Conservation (phyloP, 2,797 vertebrate genomes). For the Pseudomugil gertrudae region DNA sequence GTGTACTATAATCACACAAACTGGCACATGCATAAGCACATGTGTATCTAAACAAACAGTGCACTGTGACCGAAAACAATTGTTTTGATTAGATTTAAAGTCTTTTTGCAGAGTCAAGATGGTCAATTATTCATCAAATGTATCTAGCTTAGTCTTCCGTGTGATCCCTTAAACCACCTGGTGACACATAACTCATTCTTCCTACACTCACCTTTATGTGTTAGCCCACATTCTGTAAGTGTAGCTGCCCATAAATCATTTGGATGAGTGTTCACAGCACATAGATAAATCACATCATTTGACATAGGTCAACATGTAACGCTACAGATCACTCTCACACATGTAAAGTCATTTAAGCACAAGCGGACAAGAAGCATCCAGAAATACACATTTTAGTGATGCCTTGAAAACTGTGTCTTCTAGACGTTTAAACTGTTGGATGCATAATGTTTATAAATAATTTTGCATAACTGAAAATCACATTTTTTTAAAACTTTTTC, state of each 20-base stretch:
- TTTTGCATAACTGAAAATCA: not conserved
- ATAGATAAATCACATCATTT: constrained; percentile 57
- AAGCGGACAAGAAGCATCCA: not conserved
- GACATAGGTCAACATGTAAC: constrained; percentile 44
- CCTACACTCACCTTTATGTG: constrained; percentile 52
- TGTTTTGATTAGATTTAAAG: constrained; percentile 43
- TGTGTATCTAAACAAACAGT: constrained; percentile 40
- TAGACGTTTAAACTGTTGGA: not conserved
- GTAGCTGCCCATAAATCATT: constrained; percentile 70
- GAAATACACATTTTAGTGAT: not conserved
- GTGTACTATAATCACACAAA: constrained; percentile 28
- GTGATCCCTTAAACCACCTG: constrained; percentile 52
- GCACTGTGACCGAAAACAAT: constrained; percentile 3
- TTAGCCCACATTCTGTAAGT: constrained; percentile 58
- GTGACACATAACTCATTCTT: constrained; percentile 50
- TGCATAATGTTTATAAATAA: not conserved
- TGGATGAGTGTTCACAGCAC: constrained; percentile 38
- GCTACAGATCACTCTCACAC: constrained; percentile 37
- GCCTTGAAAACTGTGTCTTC: not conserved
- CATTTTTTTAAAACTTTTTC: not conserved
- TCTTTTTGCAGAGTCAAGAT: constrained; percentile 28
- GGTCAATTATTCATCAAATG: constrained; percentile 47
- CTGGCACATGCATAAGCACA: constrained; percentile 18
- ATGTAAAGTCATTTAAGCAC: not conserved
- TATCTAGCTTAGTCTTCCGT: constrained; percentile 35